Evolutionary conservation across 2,113 vertebrate species (phyloP).

Genomic region (Tympanuchus pallidicinctus): DNA sequence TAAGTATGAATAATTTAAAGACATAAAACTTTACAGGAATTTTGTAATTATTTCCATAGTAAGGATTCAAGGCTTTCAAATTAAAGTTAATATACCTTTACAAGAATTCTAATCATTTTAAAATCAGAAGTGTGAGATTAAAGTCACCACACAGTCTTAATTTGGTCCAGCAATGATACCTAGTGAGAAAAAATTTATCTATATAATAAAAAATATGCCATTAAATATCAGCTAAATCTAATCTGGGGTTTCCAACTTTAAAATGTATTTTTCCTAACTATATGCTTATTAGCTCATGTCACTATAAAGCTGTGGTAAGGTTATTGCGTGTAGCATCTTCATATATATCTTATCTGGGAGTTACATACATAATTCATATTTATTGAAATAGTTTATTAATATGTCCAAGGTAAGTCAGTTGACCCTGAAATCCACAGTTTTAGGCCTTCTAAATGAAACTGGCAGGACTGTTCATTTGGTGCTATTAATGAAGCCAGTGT

Average conservation of each 20-base stretch:
- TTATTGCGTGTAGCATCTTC: constrained; percentile 52
- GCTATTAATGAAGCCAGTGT: background rate
- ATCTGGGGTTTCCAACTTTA: constrained; percentile 18
- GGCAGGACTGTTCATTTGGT: background rate
- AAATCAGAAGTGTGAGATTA: constrained; percentile 34
- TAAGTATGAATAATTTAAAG: background rate
- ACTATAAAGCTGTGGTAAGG: constrained; percentile 62
- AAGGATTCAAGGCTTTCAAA: constrained; percentile 5
- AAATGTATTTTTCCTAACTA: constrained; percentile 59
- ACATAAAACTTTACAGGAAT: constrained; percentile 9
- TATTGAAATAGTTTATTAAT: constrained; percentile 69
- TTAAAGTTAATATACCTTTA: constrained; percentile 49
- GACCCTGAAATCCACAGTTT: constrained; percentile 57
- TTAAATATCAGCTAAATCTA: constrained; percentile 31
- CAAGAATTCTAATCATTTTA: constrained; percentile 34
- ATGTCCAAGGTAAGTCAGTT: constrained; percentile 60
- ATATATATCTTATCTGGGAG: constrained; percentile 57
- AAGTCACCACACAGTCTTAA: constrained; percentile 7
- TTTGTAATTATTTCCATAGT: constrained; percentile 4
- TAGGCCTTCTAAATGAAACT: constrained; percentile 33
- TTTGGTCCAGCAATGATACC: constrained; percentile 1
- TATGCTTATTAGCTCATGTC: constrained; percentile 42
- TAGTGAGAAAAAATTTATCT: background rate
- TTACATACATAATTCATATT: constrained; percentile 63
- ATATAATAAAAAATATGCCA: constrained; percentile 42